phyloP scores from a whole-genome alignment of 1,140 invertebrate species.

The Rhopalosiphum padi region DNA sequence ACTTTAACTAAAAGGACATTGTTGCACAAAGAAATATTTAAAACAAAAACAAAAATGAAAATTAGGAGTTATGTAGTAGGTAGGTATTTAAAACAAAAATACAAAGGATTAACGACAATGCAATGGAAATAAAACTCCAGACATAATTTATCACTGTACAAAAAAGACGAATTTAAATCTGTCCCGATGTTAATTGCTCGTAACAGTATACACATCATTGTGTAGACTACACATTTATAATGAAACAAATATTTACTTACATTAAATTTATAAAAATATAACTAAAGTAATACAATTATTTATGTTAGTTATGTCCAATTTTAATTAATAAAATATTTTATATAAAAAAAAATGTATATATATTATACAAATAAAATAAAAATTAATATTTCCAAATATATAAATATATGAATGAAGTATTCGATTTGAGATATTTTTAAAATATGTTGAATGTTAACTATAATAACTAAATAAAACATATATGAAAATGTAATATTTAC shows the following conservation, averaged over 20 bases:
- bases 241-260: constrained; percentile 28
- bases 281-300: neutral
- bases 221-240: constrained; percentile 28
- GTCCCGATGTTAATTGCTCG: constrained; percentile 37
- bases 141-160: constrained; percentile 21
- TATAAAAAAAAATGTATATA: neutral
- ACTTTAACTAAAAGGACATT: neutral
- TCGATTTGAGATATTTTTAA: neutral
- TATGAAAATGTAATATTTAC: too few relatives aligned
- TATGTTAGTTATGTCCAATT: neutral
- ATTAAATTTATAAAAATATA: neutral
- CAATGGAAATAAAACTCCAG: neutral
- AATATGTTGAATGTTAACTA: neutral
- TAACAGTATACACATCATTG: constrained; percentile 1
- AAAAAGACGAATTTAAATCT: constrained; percentile 34
- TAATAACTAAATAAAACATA: too few relatives aligned
- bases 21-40: neutral
- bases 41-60: neutral
- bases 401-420: too few relatives aligned
- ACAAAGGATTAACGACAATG: constrained; percentile 31
- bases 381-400: neutral
- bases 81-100: constrained; percentile 2
- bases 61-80: neutral
- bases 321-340: neutral
- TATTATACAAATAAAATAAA: neutral